Base-by-base conservation (phyloP, 2,888 invertebrate species). In the Odontocolon sp. region DNA sequence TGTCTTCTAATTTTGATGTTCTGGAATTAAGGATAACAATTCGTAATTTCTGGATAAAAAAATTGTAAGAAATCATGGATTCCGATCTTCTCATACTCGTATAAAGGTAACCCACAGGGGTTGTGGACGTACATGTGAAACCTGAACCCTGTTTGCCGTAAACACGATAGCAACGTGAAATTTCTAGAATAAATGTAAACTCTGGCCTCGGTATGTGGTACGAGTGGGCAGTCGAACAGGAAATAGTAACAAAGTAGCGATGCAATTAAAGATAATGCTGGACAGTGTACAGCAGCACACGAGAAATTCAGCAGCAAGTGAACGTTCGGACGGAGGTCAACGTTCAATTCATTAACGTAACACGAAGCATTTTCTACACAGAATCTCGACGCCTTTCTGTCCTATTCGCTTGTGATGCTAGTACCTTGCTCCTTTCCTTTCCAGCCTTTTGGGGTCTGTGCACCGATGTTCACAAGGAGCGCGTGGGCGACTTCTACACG, bases 301-400 rank as follows among this genome's bases (percentile, higher is more conserved):
- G 28, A 16, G 33, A 47, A 33, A 21, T 63, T 14, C 63, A 14
- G 26, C 38, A 26, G 61, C 57, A 77, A 70, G 72, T 80, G 56
- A 80, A 80, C 78, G 78, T 78, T 76, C 59, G 52, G 59, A 56
- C 40, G 61, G 56, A 67, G 42, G 57, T 47, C 54, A 14, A 64
- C 76, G 78, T 78, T 79, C 82, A 78, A 82, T 80, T 82, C 78
- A 81, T 82, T 82, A 82, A 82, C 77, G 79, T 73, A 80, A 81
- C 82, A 81, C 70, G 79, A 69, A 61, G 67, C 77, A 79, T 82
- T 82, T 71, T 68, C 68, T 61, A 56, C 57, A 47, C 57, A 52
- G 64, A 36, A 45, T 50, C 26, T 14, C 56, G 28, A 16, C 26
- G 42, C 36, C 36, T 33, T 66, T 64, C 59, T 36, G 42, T 57